phyloP scores from a whole-genome alignment of 2,888 invertebrate species.

The Timandra comae region DNA sequence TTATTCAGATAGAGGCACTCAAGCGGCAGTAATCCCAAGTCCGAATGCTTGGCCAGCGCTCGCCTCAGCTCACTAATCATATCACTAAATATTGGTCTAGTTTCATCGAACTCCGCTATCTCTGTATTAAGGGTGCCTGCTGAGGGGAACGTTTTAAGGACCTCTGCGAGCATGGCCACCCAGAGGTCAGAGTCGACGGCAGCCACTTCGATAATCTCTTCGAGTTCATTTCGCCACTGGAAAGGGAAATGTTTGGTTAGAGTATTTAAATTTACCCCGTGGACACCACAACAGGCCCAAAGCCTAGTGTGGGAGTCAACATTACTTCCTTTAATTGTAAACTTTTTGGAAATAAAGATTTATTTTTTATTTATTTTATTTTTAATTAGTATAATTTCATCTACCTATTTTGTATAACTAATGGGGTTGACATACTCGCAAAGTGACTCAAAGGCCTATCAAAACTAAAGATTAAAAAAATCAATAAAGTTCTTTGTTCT shows the following conservation, averaged over 20 bases:
- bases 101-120: constrained; percentile 91
- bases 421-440: too few relatives aligned
- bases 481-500: too few relatives aligned
- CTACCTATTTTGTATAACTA: too few relatives aligned
- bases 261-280: background rate
- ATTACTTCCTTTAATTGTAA: too few relatives aligned
- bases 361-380: too few relatives aligned
- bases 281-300: too few relatives aligned
- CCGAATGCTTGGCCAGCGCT: constrained; percentile 89
- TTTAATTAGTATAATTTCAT: too few relatives aligned
- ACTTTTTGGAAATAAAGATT: too few relatives aligned
- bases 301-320: background rate
- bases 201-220: constrained; percentile 96
- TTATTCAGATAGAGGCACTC: constrained; percentile 98
- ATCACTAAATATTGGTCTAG: constrained; percentile 92
- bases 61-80: constrained; percentile 90
- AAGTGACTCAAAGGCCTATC: too few relatives aligned
- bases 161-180: constrained; percentile 98
- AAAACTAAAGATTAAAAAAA: too few relatives aligned
- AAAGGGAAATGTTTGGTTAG: too few relatives aligned
- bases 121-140: constrained; percentile 93
- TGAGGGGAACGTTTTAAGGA: constrained; percentile 94
- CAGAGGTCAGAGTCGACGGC: constrained; percentile 95
- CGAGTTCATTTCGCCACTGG: constrained; percentile 96
- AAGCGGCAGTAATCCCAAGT: constrained; percentile 91